Conservation (phyloP, 2,113 vertebrate species). For the Rana temporaria region DNA sequence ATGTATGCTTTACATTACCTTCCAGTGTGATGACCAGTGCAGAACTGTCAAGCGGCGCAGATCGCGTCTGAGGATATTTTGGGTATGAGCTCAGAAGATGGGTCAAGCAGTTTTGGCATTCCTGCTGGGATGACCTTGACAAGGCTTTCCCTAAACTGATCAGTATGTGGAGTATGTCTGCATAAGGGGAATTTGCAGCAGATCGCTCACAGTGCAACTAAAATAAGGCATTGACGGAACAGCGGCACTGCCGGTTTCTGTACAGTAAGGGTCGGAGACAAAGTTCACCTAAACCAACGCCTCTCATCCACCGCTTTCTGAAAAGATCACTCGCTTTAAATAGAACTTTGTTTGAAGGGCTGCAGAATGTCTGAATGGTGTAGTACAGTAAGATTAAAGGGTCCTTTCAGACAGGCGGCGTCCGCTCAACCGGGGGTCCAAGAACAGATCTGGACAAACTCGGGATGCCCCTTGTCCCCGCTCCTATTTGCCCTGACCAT, state of each 20-base stretch:
- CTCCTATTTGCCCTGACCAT: no score
- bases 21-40: neutral
- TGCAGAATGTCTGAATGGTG: no score
- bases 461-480: no score
- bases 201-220: slow-evolving; percentile 3
- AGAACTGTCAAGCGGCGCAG: neutral
- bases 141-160: slow-evolving; percentile 13
- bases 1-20: no score
- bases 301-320: no score
- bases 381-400: no score
- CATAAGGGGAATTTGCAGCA: slow-evolving; percentile 4
- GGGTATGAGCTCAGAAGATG: neutral
- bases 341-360: no score
- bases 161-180: slow-evolving; percentile 17
- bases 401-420: no score
- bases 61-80: slow-evolving; percentile 15
- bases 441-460: no score
- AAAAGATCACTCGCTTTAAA: no score
- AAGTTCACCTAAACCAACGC: no score
- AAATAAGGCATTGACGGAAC: slow-evolving; percentile 15
- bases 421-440: no score
- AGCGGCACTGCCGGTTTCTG: neutral
- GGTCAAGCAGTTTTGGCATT: slow-evolving; percentile 22
- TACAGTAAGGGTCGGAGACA: neutral
- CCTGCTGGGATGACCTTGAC: slow-evolving; percentile 34